Conservation (phyloP, 92 coral and sea anemone species). For the Diadumene lineata region DNA sequence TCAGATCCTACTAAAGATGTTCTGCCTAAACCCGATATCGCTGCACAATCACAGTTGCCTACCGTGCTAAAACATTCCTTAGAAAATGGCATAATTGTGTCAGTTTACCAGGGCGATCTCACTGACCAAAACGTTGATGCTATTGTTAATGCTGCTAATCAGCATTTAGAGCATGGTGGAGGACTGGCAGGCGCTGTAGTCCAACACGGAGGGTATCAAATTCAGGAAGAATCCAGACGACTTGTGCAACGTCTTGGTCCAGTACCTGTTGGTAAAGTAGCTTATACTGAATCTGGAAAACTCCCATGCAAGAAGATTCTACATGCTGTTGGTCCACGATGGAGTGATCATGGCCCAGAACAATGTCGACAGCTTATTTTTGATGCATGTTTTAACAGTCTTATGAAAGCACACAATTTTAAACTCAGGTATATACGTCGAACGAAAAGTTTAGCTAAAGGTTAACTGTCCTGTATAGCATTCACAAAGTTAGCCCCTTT, state of each 20-base stretch:
- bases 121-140: constrained; percentile 53
- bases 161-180: constrained; percentile 38
- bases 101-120: constrained; percentile 65
- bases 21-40: constrained; percentile 1
- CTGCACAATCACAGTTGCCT: constrained; percentile 3
- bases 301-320: constrained; percentile 64
- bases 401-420: constrained; percentile 15
- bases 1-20: neutral
- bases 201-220: constrained; percentile 47
- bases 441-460: too few relatives aligned
- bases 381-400: constrained; percentile 23
- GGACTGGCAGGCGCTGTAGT: constrained; percentile 55
- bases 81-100: constrained; percentile 9
- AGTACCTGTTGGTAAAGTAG: constrained; percentile 36
- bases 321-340: constrained; percentile 69
- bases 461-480: too few relatives aligned
- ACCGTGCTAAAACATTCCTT: neutral
- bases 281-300: constrained; percentile 40
- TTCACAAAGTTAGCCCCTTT: too few relatives aligned
- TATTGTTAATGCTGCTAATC: constrained; percentile 66
- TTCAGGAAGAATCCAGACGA: constrained; percentile 48
- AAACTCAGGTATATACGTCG: neutral
- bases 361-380: constrained; percentile 17
- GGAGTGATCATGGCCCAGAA: constrained; percentile 22
- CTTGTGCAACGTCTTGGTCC: constrained; percentile 1